These are phyloP conservation scores for Alligator mississippiensis DNA, from an alignment of 2,113 vertebrate genomes.

Conservation along the genomic window DNA sequence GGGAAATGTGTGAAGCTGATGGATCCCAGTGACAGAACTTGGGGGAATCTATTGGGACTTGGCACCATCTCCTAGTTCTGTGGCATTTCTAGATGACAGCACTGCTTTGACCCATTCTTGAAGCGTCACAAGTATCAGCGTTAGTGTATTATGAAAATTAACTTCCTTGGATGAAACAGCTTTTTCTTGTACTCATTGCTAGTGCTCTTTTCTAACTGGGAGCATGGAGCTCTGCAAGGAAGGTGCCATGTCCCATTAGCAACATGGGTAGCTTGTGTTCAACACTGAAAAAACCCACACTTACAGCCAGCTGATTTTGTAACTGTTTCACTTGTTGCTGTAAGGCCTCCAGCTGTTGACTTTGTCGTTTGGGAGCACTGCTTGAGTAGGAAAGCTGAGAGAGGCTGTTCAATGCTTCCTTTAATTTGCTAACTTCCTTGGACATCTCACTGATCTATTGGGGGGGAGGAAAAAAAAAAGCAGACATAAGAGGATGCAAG, in stretches of 20 bases:
- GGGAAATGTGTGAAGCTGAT: background rate
- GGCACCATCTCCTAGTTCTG: background rate
- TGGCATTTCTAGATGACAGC: background rate
- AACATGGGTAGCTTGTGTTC: background rate
- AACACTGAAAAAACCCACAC: slow-evolving; percentile 52
- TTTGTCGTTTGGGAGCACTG: slow-evolving; percentile 90
- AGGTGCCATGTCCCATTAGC: accelerated
- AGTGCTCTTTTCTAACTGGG: background rate
- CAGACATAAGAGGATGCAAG: background rate
- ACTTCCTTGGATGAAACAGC: background rate
- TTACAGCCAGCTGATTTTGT: slow-evolving; percentile 93
- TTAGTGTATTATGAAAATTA: background rate
- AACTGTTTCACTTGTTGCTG: slow-evolving; percentile 96
- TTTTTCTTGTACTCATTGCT: background rate
- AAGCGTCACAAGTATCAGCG: background rate
- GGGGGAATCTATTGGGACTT: background rate
- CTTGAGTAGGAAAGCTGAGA: slow-evolving; percentile 94
- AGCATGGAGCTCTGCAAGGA: background rate
- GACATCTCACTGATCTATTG: slow-evolving; percentile 92
- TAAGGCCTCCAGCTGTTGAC: slow-evolving; percentile 89
- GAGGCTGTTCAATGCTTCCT: slow-evolving; percentile 96
- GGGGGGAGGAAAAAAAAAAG: background rate
- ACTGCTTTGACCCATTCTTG: background rate
- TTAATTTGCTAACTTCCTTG: slow-evolving; percentile 94
- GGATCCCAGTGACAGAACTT: background rate